A percentile compares a stretch with the other conserved stretches of the same genome.
phyloP scores from a whole-genome alignment of 1,140 invertebrate species.

The Laodelphax striatellus region DNA sequence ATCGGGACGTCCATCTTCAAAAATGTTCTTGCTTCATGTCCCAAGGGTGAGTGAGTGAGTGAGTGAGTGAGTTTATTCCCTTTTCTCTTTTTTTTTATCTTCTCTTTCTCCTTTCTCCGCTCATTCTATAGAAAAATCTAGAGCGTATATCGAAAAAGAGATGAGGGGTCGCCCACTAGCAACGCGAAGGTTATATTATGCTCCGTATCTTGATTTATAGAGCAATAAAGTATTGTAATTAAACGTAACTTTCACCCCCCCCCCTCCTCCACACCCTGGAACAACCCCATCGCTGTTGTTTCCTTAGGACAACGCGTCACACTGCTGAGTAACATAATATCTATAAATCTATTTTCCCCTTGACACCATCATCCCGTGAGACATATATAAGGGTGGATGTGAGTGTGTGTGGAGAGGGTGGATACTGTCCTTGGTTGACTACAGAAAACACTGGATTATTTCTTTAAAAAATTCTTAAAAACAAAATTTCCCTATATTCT shows the following conservation, averaged over 20 bases:
- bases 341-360: too few relatives aligned
- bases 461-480: too few relatives aligned
- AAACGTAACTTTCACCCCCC: slow-evolving; percentile 21
- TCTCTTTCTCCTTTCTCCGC: not conserved
- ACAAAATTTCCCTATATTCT: too few relatives aligned
- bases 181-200: slow-evolving; percentile 16
- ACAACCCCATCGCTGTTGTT: not conserved
- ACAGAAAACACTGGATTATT: too few relatives aligned
- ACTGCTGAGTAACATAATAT: too few relatives aligned
- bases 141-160: slow-evolving; percentile 4
- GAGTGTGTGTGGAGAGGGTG: too few relatives aligned
- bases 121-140: not conserved
- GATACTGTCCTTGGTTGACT: too few relatives aligned
- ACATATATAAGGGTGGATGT: too few relatives aligned
- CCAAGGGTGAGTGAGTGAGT: too few relatives aligned
- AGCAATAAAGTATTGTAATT: slow-evolving; percentile 23
- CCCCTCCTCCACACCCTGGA: slow-evolving; percentile 3
- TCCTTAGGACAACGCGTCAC: not conserved
- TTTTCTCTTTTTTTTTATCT: too few relatives aligned
- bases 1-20: slow-evolving; percentile 15
- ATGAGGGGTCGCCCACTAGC: not conserved
- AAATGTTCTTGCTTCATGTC: slow-evolving; percentile 8
- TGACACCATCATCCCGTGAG: too few relatives aligned
- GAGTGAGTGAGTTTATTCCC: too few relatives aligned
- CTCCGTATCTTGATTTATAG: slow-evolving; percentile 18